Conservation (phyloP, 2,113 vertebrate species). For the Romanogobio albipinnatus region DNA sequence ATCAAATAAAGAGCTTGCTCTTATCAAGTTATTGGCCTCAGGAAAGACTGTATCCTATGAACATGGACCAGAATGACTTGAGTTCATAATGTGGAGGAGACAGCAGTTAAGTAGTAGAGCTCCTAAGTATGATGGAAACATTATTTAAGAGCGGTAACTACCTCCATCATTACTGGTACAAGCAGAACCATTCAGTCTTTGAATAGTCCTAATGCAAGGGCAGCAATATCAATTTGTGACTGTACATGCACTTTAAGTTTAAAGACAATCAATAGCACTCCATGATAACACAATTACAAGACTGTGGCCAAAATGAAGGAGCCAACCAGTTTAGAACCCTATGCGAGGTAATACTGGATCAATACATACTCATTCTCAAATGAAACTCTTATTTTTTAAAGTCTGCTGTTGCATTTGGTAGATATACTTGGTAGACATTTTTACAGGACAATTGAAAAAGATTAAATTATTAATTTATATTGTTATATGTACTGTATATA, state of each 20-base stretch:
- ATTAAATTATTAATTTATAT: neutral
- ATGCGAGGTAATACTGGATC: conserved; percentile 53
- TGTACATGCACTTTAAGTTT: conserved; percentile 59
- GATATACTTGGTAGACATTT: too few species aligned
- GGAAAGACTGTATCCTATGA: conserved; percentile 33
- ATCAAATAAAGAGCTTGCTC: conserved; percentile 1
- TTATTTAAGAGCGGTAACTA: conserved; percentile 36
- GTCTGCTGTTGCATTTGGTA: conserved; percentile 26
- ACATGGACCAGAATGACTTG: neutral
- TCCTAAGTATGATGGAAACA: conserved; percentile 33
- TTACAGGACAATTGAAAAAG: neutral
- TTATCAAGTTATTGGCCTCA: conserved; percentile 34
- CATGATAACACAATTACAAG: conserved; percentile 59
- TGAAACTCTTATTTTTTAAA: conserved; percentile 52
- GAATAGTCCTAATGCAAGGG: conserved; percentile 41
- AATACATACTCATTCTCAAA: conserved; percentile 58
- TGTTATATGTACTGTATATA: too few species aligned
- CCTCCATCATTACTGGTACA: conserved; percentile 37
- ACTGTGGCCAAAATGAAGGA: conserved; percentile 43
- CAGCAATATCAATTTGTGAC: conserved; percentile 59
- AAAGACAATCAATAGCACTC: conserved; percentile 63
- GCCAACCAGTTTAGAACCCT: conserved; percentile 43
- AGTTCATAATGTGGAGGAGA: conserved; percentile 24
- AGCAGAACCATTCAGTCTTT: conserved; percentile 50
- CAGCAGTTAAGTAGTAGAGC: neutral